Conservation (phyloP, 2,888 invertebrate species). For the Epinotia brunnichana region DNA sequence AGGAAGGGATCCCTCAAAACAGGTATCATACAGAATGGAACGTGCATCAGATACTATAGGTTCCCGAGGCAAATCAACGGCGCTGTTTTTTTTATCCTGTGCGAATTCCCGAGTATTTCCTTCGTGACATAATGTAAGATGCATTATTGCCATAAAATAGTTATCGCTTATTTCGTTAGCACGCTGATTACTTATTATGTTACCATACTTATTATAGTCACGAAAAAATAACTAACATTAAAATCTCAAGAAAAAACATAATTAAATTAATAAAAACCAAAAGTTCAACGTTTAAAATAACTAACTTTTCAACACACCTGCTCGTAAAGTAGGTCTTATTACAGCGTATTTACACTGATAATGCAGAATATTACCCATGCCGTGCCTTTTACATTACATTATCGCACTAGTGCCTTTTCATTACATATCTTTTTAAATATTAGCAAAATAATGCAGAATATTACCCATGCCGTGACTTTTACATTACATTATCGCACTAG, state of each 20-base stretch:
- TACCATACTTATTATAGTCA: slow-evolving; percentile 1
- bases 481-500: no score
- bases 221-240: slow-evolving; percentile 11
- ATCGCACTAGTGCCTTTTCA: no score
- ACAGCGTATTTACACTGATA: no score
- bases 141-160: neutral
- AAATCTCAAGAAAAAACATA: slow-evolving; percentile 14
- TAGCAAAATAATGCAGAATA: no score
- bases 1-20: neutral
- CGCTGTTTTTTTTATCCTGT: neutral
- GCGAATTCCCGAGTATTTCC: neutral
- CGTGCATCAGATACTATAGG: neutral
- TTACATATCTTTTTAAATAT: no score
- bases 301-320: no score
- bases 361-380: no score
- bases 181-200: neutral
- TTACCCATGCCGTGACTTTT: no score
- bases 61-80: neutral
- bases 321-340: no score
- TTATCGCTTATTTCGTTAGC: no score
- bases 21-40: slow-evolving; percentile 16
- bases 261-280: slow-evolving; percentile 19
- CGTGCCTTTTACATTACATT: no score
- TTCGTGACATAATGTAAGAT: slow-evolving; percentile 7
- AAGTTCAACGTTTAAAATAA: slow-evolving; percentile 44